Percentiles rank a stretch among this genome's conserved stretches.
Evolutionary conservation across 2,797 vertebrate species (phyloP).

Genomic region (Poeciliopsis presidionis): DNA sequence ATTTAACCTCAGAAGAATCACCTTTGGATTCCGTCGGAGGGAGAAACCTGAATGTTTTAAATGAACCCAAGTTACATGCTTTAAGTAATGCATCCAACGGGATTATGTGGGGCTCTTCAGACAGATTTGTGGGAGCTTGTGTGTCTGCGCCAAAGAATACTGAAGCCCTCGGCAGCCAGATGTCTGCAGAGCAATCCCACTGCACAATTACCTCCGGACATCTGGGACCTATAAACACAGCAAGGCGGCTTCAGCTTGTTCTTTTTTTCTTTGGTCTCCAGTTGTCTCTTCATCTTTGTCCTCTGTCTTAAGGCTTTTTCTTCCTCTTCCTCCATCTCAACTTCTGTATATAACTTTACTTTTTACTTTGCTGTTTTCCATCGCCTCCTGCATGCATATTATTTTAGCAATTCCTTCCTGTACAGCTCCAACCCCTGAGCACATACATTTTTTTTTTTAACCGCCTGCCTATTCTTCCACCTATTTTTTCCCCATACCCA

Average conservation of each 20-base stretch:
- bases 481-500: constrained; percentile 15
- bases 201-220: constrained; percentile 77
- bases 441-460: constrained; percentile 8
- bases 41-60: constrained; percentile 53
- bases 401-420: constrained; percentile 7
- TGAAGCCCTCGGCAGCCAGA: constrained; percentile 67
- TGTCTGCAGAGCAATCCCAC: constrained; percentile 73
- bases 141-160: constrained; percentile 46
- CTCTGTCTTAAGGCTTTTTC: constrained; percentile 41
- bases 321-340: constrained; percentile 20
- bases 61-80: constrained; percentile 62
- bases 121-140: constrained; percentile 54
- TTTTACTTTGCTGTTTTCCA: constrained; percentile 11
- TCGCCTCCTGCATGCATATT: constrained; percentile 19
- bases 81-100: constrained; percentile 53
- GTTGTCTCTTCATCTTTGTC: constrained; percentile 59
- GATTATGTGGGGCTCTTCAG: constrained; percentile 59
- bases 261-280: constrained; percentile 41
- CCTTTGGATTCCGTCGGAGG: constrained; percentile 32
- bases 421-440: constrained; percentile 12
- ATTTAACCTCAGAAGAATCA: constrained; percentile 32
- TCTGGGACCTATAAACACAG: constrained; percentile 76
- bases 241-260: constrained; percentile 26
- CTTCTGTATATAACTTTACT: constrained; percentile 22
- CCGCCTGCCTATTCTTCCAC: background rate